Percentiles rank a stretch among this genome's conserved stretches.
These are phyloP conservation scores for Meleagris gallopavo DNA, from an alignment of 2,113 vertebrate species.

Conservation along the genomic window DNA sequence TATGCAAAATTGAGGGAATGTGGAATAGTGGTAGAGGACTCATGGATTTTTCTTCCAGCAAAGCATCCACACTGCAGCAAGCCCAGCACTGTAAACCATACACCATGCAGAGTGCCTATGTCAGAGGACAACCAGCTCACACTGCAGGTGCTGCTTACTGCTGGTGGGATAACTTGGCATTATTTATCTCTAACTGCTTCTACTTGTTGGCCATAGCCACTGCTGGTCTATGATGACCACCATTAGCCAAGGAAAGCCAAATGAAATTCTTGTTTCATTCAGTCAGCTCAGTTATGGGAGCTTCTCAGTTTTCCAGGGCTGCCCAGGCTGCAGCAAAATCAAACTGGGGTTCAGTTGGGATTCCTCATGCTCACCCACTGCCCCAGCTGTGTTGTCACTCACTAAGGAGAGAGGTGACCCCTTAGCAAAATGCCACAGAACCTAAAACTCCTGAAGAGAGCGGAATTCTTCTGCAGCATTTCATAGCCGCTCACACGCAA, in stretches of 20 bases:
- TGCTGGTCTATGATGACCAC: not conserved
- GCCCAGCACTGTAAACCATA: not conserved
- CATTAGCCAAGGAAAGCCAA: not conserved
- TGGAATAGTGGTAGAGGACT: not conserved
- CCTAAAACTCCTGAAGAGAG: not conserved
- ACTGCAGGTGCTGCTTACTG: not conserved
- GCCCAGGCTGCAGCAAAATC: not conserved
- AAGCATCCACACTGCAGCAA: not conserved
- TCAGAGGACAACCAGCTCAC: not conserved
- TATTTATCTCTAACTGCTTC: not conserved
- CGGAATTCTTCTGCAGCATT: fast-evolving
- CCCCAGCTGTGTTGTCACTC: not conserved
- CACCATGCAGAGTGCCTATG: fast-evolving
- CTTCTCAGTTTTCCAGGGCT: not conserved
- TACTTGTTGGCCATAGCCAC: not conserved
- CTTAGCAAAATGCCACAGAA: not conserved
- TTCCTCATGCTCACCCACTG: not conserved
- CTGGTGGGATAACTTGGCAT: not conserved
- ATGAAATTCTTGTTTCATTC: not conserved
- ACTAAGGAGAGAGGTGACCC: not conserved
- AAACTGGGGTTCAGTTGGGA: not conserved
- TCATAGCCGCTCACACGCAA: not conserved
- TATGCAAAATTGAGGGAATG: not conserved
- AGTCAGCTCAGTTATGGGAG: too few species aligned
- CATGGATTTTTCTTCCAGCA: not conserved